phyloP scores from a whole-genome alignment of 1,140 invertebrate species.

The Tetraneura akinire region DNA sequence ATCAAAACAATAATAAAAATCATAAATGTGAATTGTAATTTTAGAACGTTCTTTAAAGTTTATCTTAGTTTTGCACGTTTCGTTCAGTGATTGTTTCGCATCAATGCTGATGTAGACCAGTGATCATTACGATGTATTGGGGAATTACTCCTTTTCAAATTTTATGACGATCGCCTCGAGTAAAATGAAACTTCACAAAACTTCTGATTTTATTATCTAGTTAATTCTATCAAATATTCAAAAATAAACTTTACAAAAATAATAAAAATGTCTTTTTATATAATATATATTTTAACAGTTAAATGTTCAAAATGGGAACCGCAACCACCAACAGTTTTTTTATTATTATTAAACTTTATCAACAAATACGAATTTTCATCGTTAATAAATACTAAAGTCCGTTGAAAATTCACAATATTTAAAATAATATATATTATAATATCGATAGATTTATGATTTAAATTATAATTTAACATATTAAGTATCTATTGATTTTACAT shows the following conservation, averaged over 20 bases:
- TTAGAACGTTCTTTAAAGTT: neutral
- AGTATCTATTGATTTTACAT: too few species aligned
- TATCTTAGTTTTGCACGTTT: conserved; percentile 21
- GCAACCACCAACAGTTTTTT: too few species aligned
- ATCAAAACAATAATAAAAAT: conserved; percentile 17
- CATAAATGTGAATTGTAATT: conserved; percentile 5
- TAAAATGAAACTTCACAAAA: neutral
- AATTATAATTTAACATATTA: too few species aligned
- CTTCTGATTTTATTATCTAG: neutral
- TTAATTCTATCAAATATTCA: neutral
- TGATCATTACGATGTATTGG: neutral
- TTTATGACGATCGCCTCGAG: neutral
- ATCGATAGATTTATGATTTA: too few species aligned
- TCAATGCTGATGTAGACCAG: neutral
- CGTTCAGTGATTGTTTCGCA: conserved; percentile 20
- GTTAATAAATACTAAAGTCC: neutral
- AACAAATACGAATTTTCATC: neutral
- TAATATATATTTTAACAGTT: neutral
- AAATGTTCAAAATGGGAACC: too few species aligned
- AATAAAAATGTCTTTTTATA: neutral
- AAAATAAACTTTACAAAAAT: neutral
- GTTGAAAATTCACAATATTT: neutral
- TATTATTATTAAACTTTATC: too few species aligned
- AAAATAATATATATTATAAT: too few species aligned
- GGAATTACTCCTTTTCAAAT: neutral